These are phyloP conservation scores for Rhynchonema sp. DNA, from an alignment of 2,888 invertebrate species.

Conservation along the genomic window DNA sequence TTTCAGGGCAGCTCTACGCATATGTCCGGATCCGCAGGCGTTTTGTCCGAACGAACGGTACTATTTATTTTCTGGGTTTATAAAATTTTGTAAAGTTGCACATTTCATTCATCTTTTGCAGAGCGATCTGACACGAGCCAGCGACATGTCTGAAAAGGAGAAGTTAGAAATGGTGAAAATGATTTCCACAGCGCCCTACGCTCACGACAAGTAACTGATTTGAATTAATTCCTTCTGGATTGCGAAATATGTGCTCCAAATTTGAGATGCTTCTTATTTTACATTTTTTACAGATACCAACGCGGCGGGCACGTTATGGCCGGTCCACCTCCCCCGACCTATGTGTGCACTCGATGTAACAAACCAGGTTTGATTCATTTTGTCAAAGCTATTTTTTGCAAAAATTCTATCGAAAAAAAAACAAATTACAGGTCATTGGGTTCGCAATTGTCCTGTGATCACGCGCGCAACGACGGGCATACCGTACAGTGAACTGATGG, in stretches of 20 bases:
- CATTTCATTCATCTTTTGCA: not conserved
- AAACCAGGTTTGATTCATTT: too few relatives aligned
- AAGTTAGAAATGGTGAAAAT: not conserved
- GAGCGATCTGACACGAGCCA: not conserved
- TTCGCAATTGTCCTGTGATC: conserved; percentile 64
- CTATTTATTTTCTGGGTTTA: too few relatives aligned
- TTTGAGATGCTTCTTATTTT: not conserved
- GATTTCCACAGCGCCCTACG: not conserved
- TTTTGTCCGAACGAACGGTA: too few relatives aligned
- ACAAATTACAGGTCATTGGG: too few relatives aligned
- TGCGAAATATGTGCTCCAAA: too few relatives aligned
- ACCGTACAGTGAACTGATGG: conserved; percentile 42
- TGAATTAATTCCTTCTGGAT: too few relatives aligned
- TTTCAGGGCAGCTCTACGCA: too few relatives aligned
- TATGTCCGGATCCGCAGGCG: too few relatives aligned
- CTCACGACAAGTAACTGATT: not conserved
- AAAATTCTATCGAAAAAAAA: too few relatives aligned
- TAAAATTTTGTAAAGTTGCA: too few relatives aligned
- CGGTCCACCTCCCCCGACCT: conserved; percentile 71
- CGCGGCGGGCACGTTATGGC: conserved; percentile 67
- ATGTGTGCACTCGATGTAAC: conserved; percentile 81
- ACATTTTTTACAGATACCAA: conserved; percentile 49
- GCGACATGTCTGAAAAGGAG: not conserved
- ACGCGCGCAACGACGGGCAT: conserved; percentile 67
- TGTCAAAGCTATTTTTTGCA: too few relatives aligned